Conservation (phyloP, 2,797 vertebrate genomes). For the Acestrorhynchus altus region DNA sequence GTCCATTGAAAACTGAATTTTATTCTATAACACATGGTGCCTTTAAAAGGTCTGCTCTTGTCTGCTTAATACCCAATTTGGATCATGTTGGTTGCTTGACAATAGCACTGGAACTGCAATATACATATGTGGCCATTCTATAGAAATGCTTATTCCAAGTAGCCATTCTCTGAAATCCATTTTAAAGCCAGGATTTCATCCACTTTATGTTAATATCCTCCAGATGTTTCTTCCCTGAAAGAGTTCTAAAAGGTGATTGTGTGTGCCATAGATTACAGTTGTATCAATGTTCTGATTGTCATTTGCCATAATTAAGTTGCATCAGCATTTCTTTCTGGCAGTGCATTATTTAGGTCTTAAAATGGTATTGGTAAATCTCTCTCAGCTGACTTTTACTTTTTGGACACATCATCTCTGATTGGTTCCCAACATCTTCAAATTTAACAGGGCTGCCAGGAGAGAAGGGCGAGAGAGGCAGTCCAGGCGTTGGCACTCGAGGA, state of each 20-base stretch:
- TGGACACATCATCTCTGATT: neutral
- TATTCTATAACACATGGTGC: neutral
- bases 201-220: conserved; percentile 1
- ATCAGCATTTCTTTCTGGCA: neutral
- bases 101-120: neutral
- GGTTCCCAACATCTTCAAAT: conserved; percentile 13
- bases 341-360: neutral
- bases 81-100: neutral
- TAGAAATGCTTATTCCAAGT: neutral
- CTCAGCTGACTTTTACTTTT: neutral
- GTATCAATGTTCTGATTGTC: neutral
- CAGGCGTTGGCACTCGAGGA: conserved; percentile 85
- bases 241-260: conserved; percentile 2
- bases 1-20: neutral
- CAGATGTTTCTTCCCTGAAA: neutral
- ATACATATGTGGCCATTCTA: neutral
- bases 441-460: conserved; percentile 88
- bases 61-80: neutral
- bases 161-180: neutral
- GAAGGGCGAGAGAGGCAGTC: conserved; percentile 91
- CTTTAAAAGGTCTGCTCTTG: neutral
- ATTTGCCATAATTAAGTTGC: neutral
- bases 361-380: neutral
- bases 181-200: neutral
- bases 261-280: neutral